Evolutionary conservation across 2,113 vertebrate species (phyloP).

Genomic region (Burhinus oedicnemus): DNA sequence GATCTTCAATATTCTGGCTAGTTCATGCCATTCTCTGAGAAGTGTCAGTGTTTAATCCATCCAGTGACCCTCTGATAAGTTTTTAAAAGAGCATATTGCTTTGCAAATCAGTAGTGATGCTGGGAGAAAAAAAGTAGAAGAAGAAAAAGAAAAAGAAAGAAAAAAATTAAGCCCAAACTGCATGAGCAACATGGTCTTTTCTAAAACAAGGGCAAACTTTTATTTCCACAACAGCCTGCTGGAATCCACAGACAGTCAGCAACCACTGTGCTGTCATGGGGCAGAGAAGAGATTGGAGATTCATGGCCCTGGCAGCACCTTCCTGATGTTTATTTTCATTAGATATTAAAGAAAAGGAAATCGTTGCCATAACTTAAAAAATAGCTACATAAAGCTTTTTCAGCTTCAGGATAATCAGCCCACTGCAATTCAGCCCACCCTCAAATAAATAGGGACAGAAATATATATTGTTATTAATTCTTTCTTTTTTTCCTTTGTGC

Average conservation of each 20-base stretch:
- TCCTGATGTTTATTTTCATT: not conserved
- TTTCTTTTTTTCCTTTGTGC: not conserved
- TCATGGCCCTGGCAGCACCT: not conserved
- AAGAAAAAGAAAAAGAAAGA: fast-evolving
- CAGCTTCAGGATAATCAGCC: not conserved
- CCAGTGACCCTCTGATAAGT: not conserved
- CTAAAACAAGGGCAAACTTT: not conserved
- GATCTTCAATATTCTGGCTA: not conserved
- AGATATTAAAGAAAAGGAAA: not conserved
- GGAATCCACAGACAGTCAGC: not conserved
- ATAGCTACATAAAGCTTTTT: not conserved
- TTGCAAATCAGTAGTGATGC: not conserved
- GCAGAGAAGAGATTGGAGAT: not conserved
- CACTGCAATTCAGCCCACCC: not conserved
- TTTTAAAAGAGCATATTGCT: not conserved
- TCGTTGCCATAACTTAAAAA: not conserved
- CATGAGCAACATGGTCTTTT: not conserved
- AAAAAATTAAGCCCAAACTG: not conserved
- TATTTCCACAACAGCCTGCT: not conserved
- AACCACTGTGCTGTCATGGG: not conserved
- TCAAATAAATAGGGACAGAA: not conserved
- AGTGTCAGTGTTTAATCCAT: not conserved
- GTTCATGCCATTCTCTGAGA: not conserved
- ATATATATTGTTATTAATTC: not conserved
- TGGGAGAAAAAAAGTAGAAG: not conserved